These are phyloP conservation scores for Bruchidius siliquastri DNA, from an alignment of 2,888 invertebrate genomes.

Conservation along the genomic window DNA sequence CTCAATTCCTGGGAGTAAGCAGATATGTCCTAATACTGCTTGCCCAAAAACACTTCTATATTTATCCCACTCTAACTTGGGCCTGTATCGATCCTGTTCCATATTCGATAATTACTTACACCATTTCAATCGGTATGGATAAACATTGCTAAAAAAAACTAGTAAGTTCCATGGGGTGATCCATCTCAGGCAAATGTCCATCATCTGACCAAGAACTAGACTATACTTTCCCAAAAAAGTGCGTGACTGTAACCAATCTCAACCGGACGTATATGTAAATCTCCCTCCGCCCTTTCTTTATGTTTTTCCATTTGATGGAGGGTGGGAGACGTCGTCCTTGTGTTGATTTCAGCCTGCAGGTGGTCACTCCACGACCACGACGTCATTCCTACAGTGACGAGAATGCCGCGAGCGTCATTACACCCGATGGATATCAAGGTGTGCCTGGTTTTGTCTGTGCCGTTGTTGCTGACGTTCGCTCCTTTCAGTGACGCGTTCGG, in stretches of 20 bases:
- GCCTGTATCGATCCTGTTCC: too few species aligned
- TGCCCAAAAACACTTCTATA: too few species aligned
- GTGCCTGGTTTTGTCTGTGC: slow-evolving; percentile 43
- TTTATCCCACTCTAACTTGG: too few species aligned
- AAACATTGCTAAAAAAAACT: too few species aligned
- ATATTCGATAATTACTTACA: too few species aligned
- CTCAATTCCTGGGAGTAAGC: too few species aligned
- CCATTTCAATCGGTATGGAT: too few species aligned
- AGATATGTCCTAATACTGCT: too few species aligned
- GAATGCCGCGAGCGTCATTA: background rate
- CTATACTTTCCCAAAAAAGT: background rate
- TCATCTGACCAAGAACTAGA: background rate
- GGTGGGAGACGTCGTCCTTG: background rate
- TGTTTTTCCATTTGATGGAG: background rate
- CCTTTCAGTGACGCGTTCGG: slow-evolving; percentile 47
- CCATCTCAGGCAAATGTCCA: background rate
- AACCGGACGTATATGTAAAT: background rate
- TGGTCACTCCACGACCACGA: background rate
- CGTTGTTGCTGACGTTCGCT: slow-evolving; percentile 52
- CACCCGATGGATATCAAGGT: background rate
- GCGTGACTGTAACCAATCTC: background rate
- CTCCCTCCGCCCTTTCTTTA: background rate
- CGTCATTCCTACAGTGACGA: background rate
- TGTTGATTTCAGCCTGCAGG: background rate
- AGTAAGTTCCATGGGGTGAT: too few species aligned